phyloP scores from a whole-genome alignment of 2,888 invertebrate genomes.

The Kryphioiulus occultus region DNA sequence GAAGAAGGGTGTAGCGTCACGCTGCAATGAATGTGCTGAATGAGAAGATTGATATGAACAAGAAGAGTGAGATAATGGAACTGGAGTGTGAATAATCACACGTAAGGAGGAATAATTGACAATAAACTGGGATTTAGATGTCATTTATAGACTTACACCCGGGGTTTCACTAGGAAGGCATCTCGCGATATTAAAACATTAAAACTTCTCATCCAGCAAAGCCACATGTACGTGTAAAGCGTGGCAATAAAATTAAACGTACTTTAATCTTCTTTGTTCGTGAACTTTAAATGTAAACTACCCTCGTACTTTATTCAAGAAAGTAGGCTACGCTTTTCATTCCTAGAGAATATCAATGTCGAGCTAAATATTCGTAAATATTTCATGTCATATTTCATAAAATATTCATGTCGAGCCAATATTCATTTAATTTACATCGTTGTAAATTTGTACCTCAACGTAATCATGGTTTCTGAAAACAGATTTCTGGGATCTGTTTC shows the following conservation, averaged over 20 bases:
- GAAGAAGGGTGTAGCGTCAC: background rate
- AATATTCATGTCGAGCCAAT: too few species aligned
- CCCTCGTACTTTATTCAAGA: background rate
- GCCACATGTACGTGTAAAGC: background rate
- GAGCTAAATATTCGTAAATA: too few species aligned
- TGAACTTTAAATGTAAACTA: too few species aligned
- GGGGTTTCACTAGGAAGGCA: background rate
- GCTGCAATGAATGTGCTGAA: background rate
- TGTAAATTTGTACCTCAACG: too few species aligned
- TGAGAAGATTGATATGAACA: background rate
- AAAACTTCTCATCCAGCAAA: background rate
- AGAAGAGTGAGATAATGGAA: background rate
- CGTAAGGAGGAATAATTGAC: constrained; percentile 45
- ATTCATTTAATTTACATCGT: too few species aligned
- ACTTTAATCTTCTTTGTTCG: background rate
- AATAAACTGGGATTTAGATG: constrained; percentile 46
- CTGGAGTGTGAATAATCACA: constrained; percentile 42
- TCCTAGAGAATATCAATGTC: too few species aligned
- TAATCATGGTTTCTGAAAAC: too few species aligned
- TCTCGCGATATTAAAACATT: background rate
- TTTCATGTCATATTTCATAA: too few species aligned
- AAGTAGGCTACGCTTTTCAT: too few species aligned
- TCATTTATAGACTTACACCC: background rate
- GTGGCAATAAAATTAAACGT: background rate
- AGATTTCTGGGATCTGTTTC: too few species aligned